phyloP scores from a whole-genome alignment of 2,888 invertebrate genomes.

The Rhamnusium bicolor region DNA sequence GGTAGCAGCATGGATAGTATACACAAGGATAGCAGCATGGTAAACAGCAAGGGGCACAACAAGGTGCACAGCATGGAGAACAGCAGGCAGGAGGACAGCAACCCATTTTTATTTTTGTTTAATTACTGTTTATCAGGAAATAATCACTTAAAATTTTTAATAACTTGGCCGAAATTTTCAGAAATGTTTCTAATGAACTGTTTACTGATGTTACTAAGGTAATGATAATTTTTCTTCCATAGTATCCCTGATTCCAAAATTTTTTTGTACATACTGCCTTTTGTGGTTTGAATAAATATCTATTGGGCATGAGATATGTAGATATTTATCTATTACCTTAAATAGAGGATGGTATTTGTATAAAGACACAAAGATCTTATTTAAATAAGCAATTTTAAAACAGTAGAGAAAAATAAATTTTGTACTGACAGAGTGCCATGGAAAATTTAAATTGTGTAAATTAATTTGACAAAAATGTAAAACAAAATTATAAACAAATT shows the following conservation, averaged over 20 bases:
- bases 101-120: conserved; percentile 37
- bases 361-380: no score
- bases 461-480: conserved; percentile 25
- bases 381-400: not conserved
- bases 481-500: conserved; percentile 48
- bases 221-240: conserved; percentile 2
- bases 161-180: conserved; percentile 16
- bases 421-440: not conserved
- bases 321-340: not conserved
- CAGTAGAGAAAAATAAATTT: not conserved
- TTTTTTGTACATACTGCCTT: not conserved
- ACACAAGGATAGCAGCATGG: conserved; percentile 49
- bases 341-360: no score
- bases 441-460: not conserved
- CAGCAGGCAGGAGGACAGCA: conserved; percentile 55
- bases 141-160: conserved; percentile 29
- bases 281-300: not conserved
- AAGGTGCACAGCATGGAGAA: conserved; percentile 52
- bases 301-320: not conserved
- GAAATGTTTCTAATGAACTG: conserved; percentile 10
- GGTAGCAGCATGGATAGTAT: conserved; percentile 44
- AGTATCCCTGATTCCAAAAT: not conserved
- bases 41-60: conserved; percentile 52
- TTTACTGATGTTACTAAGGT: conserved; percentile 18
- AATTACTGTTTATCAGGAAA: conserved; percentile 15